Evolutionary conservation across 2,888 invertebrate genomes (phyloP).

Genomic region (Hartigia nigra): DNA sequence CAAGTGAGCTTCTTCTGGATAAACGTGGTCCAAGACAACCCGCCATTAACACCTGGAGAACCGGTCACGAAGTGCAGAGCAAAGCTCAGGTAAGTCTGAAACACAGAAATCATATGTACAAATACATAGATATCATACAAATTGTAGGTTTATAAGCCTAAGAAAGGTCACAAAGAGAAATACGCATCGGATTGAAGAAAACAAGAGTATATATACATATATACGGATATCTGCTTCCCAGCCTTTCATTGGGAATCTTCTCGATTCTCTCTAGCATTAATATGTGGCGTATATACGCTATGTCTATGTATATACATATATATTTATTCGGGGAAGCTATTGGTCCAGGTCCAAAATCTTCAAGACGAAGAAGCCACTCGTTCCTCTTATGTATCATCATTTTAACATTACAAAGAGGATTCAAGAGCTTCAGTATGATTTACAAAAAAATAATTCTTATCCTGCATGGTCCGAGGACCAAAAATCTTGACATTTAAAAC

Average conservation of each 20-base stretch:
- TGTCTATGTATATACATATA: background rate
- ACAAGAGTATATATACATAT: background rate
- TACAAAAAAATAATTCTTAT: background rate
- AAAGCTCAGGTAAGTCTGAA: slow-evolving; percentile 67
- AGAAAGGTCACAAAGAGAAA: background rate
- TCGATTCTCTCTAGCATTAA: background rate
- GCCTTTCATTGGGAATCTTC: background rate
- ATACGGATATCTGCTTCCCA: background rate
- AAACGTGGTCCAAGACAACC: slow-evolving; percentile 73
- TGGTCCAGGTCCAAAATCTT: background rate
- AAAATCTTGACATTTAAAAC: background rate
- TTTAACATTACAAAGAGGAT: background rate
- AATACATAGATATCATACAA: background rate
- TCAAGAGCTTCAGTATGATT: background rate
- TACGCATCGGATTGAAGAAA: background rate
- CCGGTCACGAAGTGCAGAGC: slow-evolving; percentile 63
- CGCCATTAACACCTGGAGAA: slow-evolving; percentile 66
- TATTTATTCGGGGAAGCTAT: background rate
- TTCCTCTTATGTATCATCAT: background rate
- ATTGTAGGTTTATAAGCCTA: background rate
- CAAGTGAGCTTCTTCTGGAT: slow-evolving; percentile 80
- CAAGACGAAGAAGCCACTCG: background rate
- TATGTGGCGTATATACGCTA: background rate
- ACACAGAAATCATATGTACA: background rate
- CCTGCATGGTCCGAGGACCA: background rate